Evolutionary conservation across 2,888 invertebrate species (phyloP), one percentile per base, ranked within the genome.

Genomic region (Heteropelma amictum): DNA sequence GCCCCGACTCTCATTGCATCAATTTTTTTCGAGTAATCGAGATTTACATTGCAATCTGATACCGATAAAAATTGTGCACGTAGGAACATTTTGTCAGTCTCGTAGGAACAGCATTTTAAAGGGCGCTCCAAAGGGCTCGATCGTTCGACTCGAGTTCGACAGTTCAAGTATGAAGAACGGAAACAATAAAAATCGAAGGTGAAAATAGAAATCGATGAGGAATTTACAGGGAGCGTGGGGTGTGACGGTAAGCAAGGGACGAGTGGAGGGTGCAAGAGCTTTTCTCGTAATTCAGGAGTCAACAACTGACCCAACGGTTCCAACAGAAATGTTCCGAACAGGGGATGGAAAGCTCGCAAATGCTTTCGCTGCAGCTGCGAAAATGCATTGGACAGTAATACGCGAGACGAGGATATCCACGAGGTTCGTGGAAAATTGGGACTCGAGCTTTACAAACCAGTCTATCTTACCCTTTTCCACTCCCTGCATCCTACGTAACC

Each of bases 351-450:
- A 71, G 68, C 60, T 65, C 71, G 54, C 68, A 72, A 74, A 58
- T 68, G 42, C 65, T 64, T 53, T 68, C 72, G 67, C 63, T 56
- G 60, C 72, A 79, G 60, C 64, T 64, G 75, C 68, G 79, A 78
- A 70, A 82, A 82, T 83, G 81, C 80, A 83, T 80, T 80, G 80
- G 80, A 81, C 84, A 82, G 79, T 80, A 81, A 80, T 80, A 77
- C 78, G 77, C 75, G 45, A 56, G 63, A 38, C 7, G 21, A 28
- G 49, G 71, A 38, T 47, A 70, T 64, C 58, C 65, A 51, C 56
- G 19, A 58, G 71, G 70, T 69, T 76, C 67, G 63, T 78, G 78
- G 68, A 65, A 83, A 84, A 84, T 83, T 84, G 84, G 84, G 79
- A 79, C 79, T 82, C 80, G 76, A 67, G 68, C 63, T 70, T 68